These are phyloP conservation scores for Falco rusticolus DNA, from an alignment of 2,797 vertebrate species.

Conservation along the genomic window DNA sequence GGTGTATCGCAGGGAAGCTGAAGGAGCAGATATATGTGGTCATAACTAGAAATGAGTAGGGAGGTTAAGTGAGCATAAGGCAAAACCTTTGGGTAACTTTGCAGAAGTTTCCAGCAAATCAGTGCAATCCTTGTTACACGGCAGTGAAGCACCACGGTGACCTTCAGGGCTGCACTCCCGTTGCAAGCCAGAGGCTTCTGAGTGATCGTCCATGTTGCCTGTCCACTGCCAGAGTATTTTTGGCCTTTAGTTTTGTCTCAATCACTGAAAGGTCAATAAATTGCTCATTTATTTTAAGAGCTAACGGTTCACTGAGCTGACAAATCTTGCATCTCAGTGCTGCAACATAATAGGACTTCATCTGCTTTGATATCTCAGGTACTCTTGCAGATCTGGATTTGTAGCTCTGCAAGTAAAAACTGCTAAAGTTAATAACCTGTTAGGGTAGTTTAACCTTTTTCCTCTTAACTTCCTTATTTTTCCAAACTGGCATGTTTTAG, in stretches of 20 bases:
- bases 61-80: not conserved
- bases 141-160: not conserved
- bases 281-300: not conserved
- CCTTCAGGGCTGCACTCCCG: not conserved
- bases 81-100: not conserved
- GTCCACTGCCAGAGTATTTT: not conserved
- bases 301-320: not conserved
- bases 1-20: accelerated
- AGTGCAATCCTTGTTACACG: accelerated
- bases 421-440: not conserved
- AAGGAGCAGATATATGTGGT: not conserved
- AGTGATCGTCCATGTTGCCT: not conserved
- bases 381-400: not conserved
- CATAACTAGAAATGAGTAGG: not conserved
- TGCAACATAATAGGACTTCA: not conserved
- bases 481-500: not conserved
- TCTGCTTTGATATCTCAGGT: not conserved
- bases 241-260: not conserved
- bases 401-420: not conserved
- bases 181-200: not conserved
- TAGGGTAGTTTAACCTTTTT: not conserved
- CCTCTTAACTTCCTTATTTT: not conserved
- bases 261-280: constrained; percentile 34
- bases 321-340: not conserved
- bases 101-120: not conserved